A percentile compares a stretch with the other conserved stretches of the same genome.
Conservation (phyloP, 2,797 vertebrate genomes). For the Liasis olivaceus region DNA sequence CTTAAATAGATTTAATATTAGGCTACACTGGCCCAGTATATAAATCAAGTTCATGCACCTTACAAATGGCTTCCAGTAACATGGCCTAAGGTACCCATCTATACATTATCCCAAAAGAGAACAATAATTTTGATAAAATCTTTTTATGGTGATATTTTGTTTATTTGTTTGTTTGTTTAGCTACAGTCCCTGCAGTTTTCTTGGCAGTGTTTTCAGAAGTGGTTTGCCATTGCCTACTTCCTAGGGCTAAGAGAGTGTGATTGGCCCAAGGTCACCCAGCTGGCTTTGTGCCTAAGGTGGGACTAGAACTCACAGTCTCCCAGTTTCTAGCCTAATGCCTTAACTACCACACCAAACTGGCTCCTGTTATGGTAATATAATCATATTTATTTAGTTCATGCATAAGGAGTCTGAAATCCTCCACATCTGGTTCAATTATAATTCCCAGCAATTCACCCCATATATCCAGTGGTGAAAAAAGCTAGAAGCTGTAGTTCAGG, state of each 20-base stretch:
- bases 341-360: neutral
- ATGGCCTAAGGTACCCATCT: neutral
- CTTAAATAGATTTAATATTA: neutral
- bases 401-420: neutral
- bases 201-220: neutral
- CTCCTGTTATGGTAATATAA: neutral
- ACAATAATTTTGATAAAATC: neutral
- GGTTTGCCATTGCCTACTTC: neutral
- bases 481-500: neutral
- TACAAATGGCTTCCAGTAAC: neutral
- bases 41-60: neutral
- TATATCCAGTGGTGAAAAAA: neutral
- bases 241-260: neutral
- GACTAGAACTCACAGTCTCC: neutral
- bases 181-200: neutral
- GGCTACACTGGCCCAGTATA: neutral
- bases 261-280: neutral
- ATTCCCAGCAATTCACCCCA: neutral
- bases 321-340: neutral
- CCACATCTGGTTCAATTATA: neutral
- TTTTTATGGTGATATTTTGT: neutral
- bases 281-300: neutral
- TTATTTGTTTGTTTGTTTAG: neutral
- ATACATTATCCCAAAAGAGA: neutral
- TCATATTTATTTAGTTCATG: neutral